Evolutionary conservation across 23 tunicate genomes (phyloP), one percentile per base, ranked within the genome.

Genomic region (Styela clava): DNA sequence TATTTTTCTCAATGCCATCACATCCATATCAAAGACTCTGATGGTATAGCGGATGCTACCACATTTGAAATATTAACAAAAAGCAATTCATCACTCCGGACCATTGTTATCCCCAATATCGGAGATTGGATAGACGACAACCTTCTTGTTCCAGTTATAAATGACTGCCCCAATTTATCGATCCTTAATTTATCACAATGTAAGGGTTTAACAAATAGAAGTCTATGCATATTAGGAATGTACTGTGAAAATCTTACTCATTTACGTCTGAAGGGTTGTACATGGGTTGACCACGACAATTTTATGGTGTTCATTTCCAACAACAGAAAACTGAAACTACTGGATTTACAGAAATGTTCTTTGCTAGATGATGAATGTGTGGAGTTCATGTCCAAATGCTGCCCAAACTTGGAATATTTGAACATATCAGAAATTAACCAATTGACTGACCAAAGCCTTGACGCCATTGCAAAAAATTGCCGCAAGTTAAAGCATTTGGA

Each of bases 321-420:
- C 16, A 76, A 76, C 24, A 25, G 23, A 24, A 27, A 51, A 26
- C 24, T 76, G 9, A 51, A 27, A 20, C 12, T 22, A 20, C 62
- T 76, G 16, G 33, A 76, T 27, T n/a, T 76, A 22, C 16, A 29
- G 22, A 52, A 29, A 16, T 76, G 81, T 52, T 21, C 21, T 21
- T 25, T 22, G 29, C 65, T 76, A 18, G 64, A 76, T 44, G 64
- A 76, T 56, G 44, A 27, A 33, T 51, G 32, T 27, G 65, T 76
- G 7, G 81, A 76, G 52, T 29, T 35, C 33, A 76, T 76, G 81
- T 52, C 65, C 28, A 76, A 52, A 76, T 52, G 65, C 30, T 44
- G 52, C 18, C 68, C 9, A 24, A 12, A 44, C n/a, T 52, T 76
- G 26, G 29, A 36, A 2, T 24, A 9, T 0, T 29, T 76, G 62